Evolutionary conservation across 2,888 invertebrate genomes (phyloP).

Genomic region (Empis livida): DNA sequence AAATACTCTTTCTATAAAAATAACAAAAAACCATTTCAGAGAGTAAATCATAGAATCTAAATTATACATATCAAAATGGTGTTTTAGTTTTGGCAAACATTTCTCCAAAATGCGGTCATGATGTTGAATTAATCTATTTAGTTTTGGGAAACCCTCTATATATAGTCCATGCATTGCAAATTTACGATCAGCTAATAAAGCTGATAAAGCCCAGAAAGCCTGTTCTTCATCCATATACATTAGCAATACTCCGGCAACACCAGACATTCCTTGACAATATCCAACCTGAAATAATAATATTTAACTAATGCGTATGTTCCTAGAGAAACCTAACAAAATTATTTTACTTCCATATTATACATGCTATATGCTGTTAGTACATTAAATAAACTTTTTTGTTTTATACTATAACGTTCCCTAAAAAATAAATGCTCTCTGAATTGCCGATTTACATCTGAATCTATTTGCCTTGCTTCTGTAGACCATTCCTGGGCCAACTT

Average conservation of each 20-base stretch:
- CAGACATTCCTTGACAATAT: conserved; percentile 94
- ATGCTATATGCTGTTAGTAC: conserved; percentile 91
- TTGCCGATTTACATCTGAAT: conserved; percentile 93
- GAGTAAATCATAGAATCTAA: conserved; percentile 88
- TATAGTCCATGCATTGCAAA: conserved; percentile 93
- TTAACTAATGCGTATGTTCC: too few species aligned
- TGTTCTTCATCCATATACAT: conserved; percentile 95
- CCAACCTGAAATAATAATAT: neutral
- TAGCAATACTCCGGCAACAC: conserved; percentile 84
- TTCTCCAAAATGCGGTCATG: conserved; percentile 85
- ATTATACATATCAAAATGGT: conserved; percentile 82
- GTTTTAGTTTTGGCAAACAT: conserved; percentile 82
- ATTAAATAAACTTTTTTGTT: conserved; percentile 87
- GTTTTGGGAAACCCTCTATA: conserved; percentile 91
- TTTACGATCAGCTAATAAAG: conserved; percentile 70
- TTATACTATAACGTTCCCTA: conserved; percentile 79
- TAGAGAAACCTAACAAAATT: neutral
- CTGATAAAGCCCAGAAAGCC: conserved; percentile 89
- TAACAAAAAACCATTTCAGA: conserved; percentile 96
- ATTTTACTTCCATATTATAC: conserved; percentile 80
- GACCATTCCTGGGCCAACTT: conserved; percentile 73
- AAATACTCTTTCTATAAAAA: conserved; percentile 82
- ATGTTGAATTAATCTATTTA: conserved; percentile 82
- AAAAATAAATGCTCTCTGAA: conserved; percentile 86
- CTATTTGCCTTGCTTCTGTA: conserved; percentile 89